Base-by-base conservation (phyloP, 1,140 invertebrate genomes). In the Aphis craccivora region DNA sequence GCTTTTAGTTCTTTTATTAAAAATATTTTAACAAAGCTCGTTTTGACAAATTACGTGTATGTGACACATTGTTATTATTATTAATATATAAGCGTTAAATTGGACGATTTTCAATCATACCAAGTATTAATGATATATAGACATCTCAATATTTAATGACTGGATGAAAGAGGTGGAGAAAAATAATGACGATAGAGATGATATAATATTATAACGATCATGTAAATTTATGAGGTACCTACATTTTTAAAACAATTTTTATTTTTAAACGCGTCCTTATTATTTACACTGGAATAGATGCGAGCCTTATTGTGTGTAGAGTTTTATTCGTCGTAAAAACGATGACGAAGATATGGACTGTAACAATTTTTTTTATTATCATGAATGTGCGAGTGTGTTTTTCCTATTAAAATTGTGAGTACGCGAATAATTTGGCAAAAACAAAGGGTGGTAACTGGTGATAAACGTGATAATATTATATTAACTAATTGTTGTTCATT, bases 331-430 rank as follows among this genome's bases (percentile, higher is more conserved):
- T n/a, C 30, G n/a, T 76, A 76, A 76, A 76, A n/a, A n/a, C 60
- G 14, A 76, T 76, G 60, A 18, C 4, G 4, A n/a, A 18, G 60
- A 76, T n/a, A 76, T n/a, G 14, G n/a, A 8, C 60, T 67, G 30
- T 67, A 14, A 67, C 4, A n/a, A 30, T 60, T 67, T 67, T 67
- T 67, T n/a, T 67, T n/a, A 14, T 2, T 67, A 30, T 67, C 25
- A 18, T 67, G 4, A 4, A 4, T n/a, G 30, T n/a, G 30, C 3
- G 60, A n/a, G 30, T 60, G 4, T 30, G 25, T 11, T 14, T n/a
- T n/a, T n/a, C 0, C 30, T n/a, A n/a, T 18, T 18, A n/a, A n/a
- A 67, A 5, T 0, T 20, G 30, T n/a, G 5, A n/a, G 0, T n/a
- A 20, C 14, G 30, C 14, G 30, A 76, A 76, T 76, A 18, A 35